Evolutionary conservation across 2,797 vertebrate species (phyloP), one percentile per base, ranked within the genome.

Genomic region (Typhlichthys eigenmanni): DNA sequence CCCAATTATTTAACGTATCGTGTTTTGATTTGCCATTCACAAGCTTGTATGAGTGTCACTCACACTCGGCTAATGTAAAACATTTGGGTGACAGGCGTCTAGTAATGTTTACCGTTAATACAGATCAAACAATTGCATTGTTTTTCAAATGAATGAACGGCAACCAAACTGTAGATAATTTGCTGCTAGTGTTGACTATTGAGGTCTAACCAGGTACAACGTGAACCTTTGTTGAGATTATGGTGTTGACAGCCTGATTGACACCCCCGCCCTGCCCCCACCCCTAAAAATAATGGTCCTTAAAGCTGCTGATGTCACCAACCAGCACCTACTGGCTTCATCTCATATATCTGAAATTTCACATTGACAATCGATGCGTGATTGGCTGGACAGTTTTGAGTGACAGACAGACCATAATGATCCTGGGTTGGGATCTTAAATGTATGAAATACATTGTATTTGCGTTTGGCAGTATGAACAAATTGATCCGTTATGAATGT

Each of bases 401-500:
- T 53, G 34, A 13, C 49, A 54, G 50, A 3, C 49, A 13, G 5
- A 10, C n/a, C 14, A 47, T n/a, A 53, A 19, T 10, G 53, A 17
- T 48, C 24, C 55, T n/a, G 13, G 46, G 61, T 3, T 14, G 45
- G 53, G 53, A 2, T 64, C 64, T 58, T 45, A 17, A 67, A 32
- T 7, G 46, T 53, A 45, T 55, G 14, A 19, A 3, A 64, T 66
- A 66, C 69, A 65, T 70, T 19, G 16, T 43, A 11, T 24, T 14
- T 8, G 17, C 19, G 61, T 70, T 86, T 75, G 79, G 70, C 79
- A 60, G 72, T 80, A 72, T 60, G 72, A 76, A 81, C 66, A 72
- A 58, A 72, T 82, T 80, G 62, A 82, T 68, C 83, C 64, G 65
- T 85, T 84, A 69, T 81, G 82, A 88, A 87, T 88, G 81, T 89